phyloP scores from a whole-genome alignment of 2,888 invertebrate species.

The Taphrorychus bicolor region DNA sequence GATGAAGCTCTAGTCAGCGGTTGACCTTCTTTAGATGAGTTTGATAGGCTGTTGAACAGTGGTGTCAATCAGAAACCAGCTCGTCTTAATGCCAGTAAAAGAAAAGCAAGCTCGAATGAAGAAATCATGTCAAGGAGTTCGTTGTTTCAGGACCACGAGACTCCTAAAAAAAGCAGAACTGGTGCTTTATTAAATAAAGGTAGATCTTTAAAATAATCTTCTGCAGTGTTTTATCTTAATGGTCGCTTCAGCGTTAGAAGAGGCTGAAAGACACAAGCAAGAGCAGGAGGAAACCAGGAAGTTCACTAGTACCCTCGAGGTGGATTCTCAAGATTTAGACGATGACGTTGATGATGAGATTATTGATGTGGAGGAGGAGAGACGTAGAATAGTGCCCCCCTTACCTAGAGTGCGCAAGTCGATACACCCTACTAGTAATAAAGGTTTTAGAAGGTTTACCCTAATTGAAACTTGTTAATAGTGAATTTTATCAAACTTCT shows the following conservation, averaged over 20 bases:
- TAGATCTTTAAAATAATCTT: no score
- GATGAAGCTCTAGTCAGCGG: neutral
- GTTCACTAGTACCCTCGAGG: neutral
- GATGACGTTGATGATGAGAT: conserved; percentile 19
- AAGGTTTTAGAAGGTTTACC: neutral
- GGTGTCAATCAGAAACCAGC: conserved; percentile 2
- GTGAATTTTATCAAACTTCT: no score
- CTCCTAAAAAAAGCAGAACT: conserved; percentile 9
- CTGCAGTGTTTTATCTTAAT: no score
- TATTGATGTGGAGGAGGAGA: conserved; percentile 17
- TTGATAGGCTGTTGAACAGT: neutral
- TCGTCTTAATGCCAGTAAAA: no score
- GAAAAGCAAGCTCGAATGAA: conserved; percentile 10
- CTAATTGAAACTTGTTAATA: no score
- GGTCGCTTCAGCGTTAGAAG: neutral
- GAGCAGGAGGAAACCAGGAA: neutral
- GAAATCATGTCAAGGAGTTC: conserved; percentile 25
- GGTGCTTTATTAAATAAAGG: neutral
- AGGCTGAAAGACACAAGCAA: neutral
- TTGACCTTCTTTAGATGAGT: neutral
- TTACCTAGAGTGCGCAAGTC: conserved; percentile 2
- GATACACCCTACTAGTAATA: conserved; percentile 10
- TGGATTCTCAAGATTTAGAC: neutral
- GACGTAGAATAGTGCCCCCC: conserved; percentile 16
- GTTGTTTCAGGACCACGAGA: conserved; percentile 28